Evolutionary conservation across 53 echinoderm and acorn worm species (phyloP), one percentile per base, ranked within the genome.

Genomic region (Astropecten irregularis): DNA sequence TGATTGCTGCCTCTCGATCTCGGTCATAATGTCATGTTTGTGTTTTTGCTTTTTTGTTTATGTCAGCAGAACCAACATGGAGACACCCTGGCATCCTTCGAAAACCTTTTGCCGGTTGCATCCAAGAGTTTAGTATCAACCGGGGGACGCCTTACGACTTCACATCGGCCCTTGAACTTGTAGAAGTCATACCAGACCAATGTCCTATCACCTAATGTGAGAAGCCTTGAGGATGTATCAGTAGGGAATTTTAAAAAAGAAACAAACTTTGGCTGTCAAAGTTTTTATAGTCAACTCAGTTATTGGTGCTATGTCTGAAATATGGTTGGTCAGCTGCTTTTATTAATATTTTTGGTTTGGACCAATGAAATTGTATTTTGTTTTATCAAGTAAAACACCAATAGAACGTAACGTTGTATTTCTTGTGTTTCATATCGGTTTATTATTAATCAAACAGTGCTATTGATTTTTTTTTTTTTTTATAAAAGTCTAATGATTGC

Each of bases 281-380:
- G 19, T 26, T 28, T 23, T 22, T 3, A 31, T 10, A 31, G 11
- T 60, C 30, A 30, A 10, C 60, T 23, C 30, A 29, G 10, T 60
- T 11, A 13, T 60, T 74, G 74, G 74, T 74, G 74, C 74, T 74
- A 56, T n/a, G 11, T 57, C 74, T 74, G 74, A 74, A 74, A 74
- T 74, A 74, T 55, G 6, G 32, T 40, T 74, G 28, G 40, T 55
- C 74, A 74, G 74, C 74, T 74, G 49, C n/a, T n/a, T n/a, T n/a
- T n/a, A n/a, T n/a, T n/a, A n/a, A n/a, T n/a, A n/a, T n/a, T n/a
- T n/a, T n/a, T n/a, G n/a, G n/a, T n/a, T n/a, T n/a, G n/a, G n/a
- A n/a, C n/a, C n/a, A n/a, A n/a, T n/a, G n/a, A n/a, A n/a, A n/a
- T n/a, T n/a, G n/a, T n/a, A n/a, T n/a, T n/a, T n/a, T n/a, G n/a